Base-by-base conservation (phyloP, 2,113 vertebrate genomes). In the Oreochromis spilurus region DNA sequence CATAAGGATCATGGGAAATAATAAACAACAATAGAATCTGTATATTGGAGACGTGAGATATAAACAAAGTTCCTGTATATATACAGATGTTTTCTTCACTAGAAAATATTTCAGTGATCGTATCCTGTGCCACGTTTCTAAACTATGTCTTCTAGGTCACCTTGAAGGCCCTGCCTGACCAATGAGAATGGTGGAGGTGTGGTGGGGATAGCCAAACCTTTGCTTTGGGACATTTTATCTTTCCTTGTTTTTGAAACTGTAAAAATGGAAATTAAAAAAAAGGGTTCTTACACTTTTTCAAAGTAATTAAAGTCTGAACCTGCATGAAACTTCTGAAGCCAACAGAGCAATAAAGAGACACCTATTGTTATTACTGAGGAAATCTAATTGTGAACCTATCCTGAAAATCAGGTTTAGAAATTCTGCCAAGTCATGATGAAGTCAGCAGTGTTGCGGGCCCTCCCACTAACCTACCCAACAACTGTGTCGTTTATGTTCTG, bases 141-240 rank as follows among this genome's bases (percentile, higher is more conserved):
- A 13, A 19, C 17, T 12, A 5, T 58, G 5, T 36, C n/a, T 21
- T 60, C 54, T 10, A 98, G 97, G 89, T 98, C 97, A 2, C 95
- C 96, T 36, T 98, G 97, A 98, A 98, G 91, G 97, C 97, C 34
- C 97, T 98, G 83, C 97, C 97, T 57, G 85, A 98, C 97, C 82
- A 98, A 98, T 92, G 97, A 97, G 83, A 97, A 97, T 57, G 97
- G 97, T 98, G 82, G 98, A 98, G 82, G 94, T 96, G 38, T 45
- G 43, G 43, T 14, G 12, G 5, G 5, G 11, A 12, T 4, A 52
- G 16, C 7, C 7, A 52, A 19, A 52, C 50, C 4, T 5, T n/a
- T 53, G 19, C 52, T 54, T 19, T 21, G 3, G n/a, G 5, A 3
- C n/a, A 10, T 11, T 21, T 21, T 11, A 54, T 3, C 6, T 24